Conservation (phyloP, 1,140 invertebrate genomes). For the Leguminivora glycinivorella region DNA sequence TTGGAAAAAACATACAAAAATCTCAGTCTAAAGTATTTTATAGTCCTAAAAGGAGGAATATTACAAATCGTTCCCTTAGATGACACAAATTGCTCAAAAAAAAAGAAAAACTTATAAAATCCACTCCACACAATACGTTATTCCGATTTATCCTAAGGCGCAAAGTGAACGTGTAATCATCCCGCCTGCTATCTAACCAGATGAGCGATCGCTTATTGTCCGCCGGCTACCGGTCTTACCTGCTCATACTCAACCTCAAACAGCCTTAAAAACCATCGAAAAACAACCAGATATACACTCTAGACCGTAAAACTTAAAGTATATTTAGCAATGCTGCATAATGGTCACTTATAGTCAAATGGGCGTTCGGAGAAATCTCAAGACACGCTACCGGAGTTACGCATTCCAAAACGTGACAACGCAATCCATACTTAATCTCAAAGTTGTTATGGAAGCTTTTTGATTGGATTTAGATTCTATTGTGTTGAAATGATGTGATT, state of each 20-base stretch:
- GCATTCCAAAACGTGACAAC: slow-evolving; percentile 29
- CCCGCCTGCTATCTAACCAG: slow-evolving; percentile 59
- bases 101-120: slow-evolving; percentile 1
- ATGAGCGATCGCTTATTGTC: slow-evolving; percentile 74
- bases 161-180: slow-evolving; percentile 59
- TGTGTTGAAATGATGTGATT: slow-evolving; percentile 8
- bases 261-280: slow-evolving; percentile 30
- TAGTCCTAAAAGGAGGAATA: too few relatives aligned
- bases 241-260: slow-evolving; percentile 31
- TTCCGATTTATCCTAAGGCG: slow-evolving; percentile 65
- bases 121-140: slow-evolving; percentile 34
- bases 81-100: slow-evolving; percentile 3
- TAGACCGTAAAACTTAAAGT: background rate
- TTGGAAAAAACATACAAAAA: too few relatives aligned
- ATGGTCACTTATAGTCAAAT: slow-evolving; percentile 23
- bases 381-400: slow-evolving; percentile 44
- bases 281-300: slow-evolving; percentile 31
- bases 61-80: background rate
- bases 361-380: slow-evolving; percentile 24
- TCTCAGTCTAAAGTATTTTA: too few relatives aligned
- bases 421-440: background rate
- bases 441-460: background rate
- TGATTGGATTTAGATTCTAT: slow-evolving; percentile 2
- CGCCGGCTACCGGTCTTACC: slow-evolving; percentile 68
- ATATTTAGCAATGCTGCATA: slow-evolving; percentile 33